Base-by-base conservation (phyloP, 2,113 vertebrate genomes). In the Thamnaconus septentrionalis region DNA sequence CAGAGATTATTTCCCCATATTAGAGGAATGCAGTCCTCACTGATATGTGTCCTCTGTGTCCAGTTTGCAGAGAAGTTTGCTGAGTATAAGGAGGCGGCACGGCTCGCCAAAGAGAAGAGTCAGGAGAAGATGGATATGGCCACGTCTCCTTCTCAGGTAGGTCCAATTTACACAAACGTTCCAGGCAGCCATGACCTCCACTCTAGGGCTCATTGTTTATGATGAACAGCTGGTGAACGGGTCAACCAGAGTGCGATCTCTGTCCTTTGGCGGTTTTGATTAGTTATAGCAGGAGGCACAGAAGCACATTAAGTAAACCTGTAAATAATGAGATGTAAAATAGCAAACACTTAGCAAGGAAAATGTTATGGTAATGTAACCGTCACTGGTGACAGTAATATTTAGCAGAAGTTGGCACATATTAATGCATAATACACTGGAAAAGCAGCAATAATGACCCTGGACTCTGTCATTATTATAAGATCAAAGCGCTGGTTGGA, bases 51-150 rank as follows among this genome's bases (percentile, higher is more conserved):
- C 63, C 53, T 64, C 43, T 88, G 65, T 85, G 48, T 84, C 68
- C 76, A 99, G 97, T 99, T 99, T 92, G 96, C 97, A 86, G 97
- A 99, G 84, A 99, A 98, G 89, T 99, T 99, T 93, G 93, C 95
- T 67, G 96, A 98, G 88, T 99, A 98, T 87, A 99, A 99, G 90
- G 96, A 98, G 93, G 96, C 97, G 70, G 96, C 97, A 0, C 92
- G 96, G 62, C 89, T 98, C 53, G 97, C 96, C 62, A 99, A 99
- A 84, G 96, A 98, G 90, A 99, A 98, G 89, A 97, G 94, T 51
- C 95, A 97, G 63, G 96, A 99, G 78, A 99, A 99, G 89, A 96
- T 95, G 94, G 97, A 99, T 62, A 91, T 98, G 86, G 96, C 95
- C 69, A 98, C 94, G 80, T 98, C 96, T 73, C 97, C 96, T 31